phyloP scores from a whole-genome alignment of 2,888 invertebrate genomes.

The Aphodius granarius region DNA sequence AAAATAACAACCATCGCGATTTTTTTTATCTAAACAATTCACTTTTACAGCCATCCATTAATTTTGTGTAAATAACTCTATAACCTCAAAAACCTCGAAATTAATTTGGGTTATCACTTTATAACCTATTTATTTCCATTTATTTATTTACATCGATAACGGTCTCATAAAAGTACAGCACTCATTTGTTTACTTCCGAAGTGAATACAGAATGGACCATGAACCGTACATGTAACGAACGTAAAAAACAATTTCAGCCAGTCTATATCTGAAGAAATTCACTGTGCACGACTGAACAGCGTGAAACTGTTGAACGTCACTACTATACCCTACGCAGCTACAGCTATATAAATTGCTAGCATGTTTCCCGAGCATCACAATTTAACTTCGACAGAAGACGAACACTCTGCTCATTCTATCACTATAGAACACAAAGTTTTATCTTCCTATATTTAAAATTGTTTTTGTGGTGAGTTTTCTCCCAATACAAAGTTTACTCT shows the following conservation, averaged over 20 bases:
- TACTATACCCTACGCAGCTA: neutral
- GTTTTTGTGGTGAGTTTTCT: neutral
- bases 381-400: neutral
- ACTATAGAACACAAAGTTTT: neutral
- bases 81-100: neutral
- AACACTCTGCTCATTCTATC: neutral
- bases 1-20: neutral
- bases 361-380: neutral
- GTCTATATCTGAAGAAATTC: neutral
- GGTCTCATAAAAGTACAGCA: neutral
- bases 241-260: neutral
- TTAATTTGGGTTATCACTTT: neutral
- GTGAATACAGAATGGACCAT: neutral
- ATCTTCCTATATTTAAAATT: neutral
- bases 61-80: neutral
- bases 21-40: too few relatives aligned
- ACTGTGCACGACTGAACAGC: neutral
- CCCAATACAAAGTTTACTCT: neutral
- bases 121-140: too few relatives aligned
- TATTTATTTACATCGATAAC: neutral
- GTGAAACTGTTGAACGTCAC: neutral
- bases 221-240: neutral
- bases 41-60: too few relatives aligned
- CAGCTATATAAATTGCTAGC: neutral
- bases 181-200: neutral